A percentile compares a stretch with the other conserved stretches of the same genome.
Evolutionary conservation across 2,888 invertebrate species (phyloP).

Genomic region (Apodemia mormo): DNA sequence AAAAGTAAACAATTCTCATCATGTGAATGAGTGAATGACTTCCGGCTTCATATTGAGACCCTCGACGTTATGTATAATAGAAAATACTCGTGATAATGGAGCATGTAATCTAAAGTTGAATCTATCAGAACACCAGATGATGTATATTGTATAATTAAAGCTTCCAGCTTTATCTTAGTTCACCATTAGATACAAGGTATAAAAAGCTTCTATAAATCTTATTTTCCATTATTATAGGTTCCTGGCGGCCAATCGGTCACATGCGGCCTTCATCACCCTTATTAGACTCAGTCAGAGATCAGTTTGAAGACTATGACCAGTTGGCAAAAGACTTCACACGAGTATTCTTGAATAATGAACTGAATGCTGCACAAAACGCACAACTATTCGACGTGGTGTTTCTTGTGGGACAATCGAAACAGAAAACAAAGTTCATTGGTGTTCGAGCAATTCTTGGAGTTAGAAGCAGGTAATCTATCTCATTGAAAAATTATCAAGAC

Average conservation of each 20-base stretch:
- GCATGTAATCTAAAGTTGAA: too few relatives aligned
- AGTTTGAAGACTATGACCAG: constrained; percentile 97
- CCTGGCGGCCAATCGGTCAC: constrained; percentile 96
- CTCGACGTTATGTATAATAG: too few relatives aligned
- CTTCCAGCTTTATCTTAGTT: too few relatives aligned
- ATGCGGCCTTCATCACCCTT: constrained; percentile 97
- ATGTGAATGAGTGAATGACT: too few relatives aligned
- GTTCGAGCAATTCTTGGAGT: constrained; percentile 95
- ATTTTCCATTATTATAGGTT: constrained; percentile 71
- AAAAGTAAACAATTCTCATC: too few relatives aligned
- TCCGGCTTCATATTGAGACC: too few relatives aligned
- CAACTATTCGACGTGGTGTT: constrained; percentile 95
- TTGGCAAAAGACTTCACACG: constrained; percentile 95
- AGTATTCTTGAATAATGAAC: constrained; percentile 92
- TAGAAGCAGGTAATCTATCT: constrained; percentile 85
- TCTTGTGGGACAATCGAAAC: constrained; percentile 94
- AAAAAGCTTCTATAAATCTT: background rate
- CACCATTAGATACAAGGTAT: too few relatives aligned
- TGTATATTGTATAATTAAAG: too few relatives aligned
- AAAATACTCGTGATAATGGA: too few relatives aligned
- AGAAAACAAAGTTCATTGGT: constrained; percentile 94
- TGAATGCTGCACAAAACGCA: constrained; percentile 88
- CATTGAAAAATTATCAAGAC: background rate
- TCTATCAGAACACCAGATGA: too few relatives aligned
- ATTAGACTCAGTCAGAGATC: constrained; percentile 94